Percentiles rank a stretch among this genome's conserved stretches.
Conservation (phyloP, 35 echinoderm and acorn worm species). For the Stichopus chloronotus region DNA sequence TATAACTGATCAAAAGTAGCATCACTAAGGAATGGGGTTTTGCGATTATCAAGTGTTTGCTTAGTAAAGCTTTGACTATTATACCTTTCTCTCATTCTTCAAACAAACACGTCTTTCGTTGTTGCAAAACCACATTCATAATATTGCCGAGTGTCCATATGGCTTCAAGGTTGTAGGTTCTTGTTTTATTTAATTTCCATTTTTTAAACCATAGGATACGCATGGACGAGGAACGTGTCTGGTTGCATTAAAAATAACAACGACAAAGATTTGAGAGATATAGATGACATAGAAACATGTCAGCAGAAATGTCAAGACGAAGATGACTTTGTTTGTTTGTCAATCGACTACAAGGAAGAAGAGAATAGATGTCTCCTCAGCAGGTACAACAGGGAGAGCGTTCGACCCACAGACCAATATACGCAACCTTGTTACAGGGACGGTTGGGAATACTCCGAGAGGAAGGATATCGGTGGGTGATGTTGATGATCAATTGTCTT, state of each 20-base stretch:
- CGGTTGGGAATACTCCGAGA: neutral
- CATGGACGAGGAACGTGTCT: neutral
- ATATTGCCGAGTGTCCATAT: neutral
- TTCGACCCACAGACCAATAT: neutral
- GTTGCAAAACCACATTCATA: neutral
- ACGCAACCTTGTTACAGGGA: neutral
- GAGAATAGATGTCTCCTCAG: neutral
- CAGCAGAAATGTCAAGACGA: neutral
- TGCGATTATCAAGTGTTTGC: too few species aligned
- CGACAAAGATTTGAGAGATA: neutral
- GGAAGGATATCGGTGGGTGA: neutral
- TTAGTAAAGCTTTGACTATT: too few species aligned
- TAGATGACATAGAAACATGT: neutral
- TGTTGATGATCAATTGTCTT: too few species aligned
- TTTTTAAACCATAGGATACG: neutral
- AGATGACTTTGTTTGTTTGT: neutral
- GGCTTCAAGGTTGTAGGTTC: too few species aligned
- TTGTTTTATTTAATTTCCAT: too few species aligned
- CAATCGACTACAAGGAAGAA: neutral
- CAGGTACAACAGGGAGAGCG: neutral
- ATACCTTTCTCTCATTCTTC: too few species aligned
- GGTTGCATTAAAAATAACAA: neutral
- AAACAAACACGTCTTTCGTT: neutral
- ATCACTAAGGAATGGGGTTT: too few species aligned
- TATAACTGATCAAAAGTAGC: too few species aligned